phyloP scores from a whole-genome alignment of 2,113 vertebrate species.

The Candoia aspera region DNA sequence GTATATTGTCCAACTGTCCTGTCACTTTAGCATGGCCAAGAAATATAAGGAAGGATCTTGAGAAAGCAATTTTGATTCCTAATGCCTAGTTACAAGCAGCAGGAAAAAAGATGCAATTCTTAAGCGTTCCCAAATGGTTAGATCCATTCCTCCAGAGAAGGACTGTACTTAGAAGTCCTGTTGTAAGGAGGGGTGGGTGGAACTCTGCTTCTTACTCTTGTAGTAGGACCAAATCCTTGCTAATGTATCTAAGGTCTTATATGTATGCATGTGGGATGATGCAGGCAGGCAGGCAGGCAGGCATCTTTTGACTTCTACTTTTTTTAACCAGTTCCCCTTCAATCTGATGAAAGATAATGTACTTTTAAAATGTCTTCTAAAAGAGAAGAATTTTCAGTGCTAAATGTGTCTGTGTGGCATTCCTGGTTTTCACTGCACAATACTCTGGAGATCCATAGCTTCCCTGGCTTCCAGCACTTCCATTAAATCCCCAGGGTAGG shows the following conservation, averaged over 20 bases:
- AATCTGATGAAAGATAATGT: background rate
- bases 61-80: background rate
- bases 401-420: background rate
- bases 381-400: background rate
- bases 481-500: background rate
- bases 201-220: background rate
- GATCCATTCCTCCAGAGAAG: background rate
- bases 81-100: background rate
- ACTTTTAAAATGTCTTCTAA: background rate
- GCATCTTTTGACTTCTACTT: too few relatives aligned
- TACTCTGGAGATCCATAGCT: background rate
- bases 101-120: background rate
- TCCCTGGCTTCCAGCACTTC: background rate
- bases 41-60: background rate
- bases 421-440: background rate
- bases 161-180: background rate
- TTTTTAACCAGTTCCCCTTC: background rate
- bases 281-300: too few relatives aligned
- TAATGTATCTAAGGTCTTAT: background rate
- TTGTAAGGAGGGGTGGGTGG: background rate
- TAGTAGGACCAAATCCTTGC: background rate
- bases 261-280: background rate
- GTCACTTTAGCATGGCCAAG: background rate
- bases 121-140: background rate
- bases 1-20: background rate